Conservation (phyloP, 2,113 vertebrate species). For the Macrotus californicus region DNA sequence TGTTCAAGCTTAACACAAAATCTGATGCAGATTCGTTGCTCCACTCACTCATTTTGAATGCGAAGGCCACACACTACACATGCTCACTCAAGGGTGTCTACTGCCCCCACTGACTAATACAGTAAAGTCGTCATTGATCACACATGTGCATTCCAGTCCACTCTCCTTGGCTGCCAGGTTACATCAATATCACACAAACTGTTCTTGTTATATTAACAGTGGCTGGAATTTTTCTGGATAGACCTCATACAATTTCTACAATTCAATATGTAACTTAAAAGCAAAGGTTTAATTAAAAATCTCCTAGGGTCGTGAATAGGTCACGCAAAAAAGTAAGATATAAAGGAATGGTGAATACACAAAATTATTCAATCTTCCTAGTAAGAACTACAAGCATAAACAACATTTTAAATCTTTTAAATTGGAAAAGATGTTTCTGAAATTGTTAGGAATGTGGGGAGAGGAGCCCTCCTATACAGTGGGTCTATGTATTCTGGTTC, state of each 20-base stretch:
- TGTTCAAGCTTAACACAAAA: too few species aligned
- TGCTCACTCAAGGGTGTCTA: too few species aligned
- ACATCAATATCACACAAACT: too few species aligned
- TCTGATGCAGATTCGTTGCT: too few species aligned
- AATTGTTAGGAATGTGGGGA: neutral
- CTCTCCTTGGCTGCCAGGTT: too few species aligned
- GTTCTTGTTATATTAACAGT: too few species aligned
- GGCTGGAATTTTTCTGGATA: too few species aligned
- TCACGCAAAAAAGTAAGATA: neutral
- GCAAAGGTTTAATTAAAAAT: neutral
- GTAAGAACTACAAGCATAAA: neutral
- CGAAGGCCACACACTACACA: too few species aligned
- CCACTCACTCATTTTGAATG: too few species aligned
- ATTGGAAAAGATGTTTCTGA: neutral
- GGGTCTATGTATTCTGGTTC: neutral
- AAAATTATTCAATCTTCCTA: neutral
- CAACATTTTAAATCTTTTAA: slow-evolving; percentile 13
- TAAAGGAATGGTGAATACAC: neutral
- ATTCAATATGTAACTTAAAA: neutral
- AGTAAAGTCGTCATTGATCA: too few species aligned
- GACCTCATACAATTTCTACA: neutral
- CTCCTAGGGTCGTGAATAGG: neutral
- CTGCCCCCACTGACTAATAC: too few species aligned
- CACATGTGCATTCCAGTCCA: too few species aligned
- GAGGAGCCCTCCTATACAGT: neutral